Base-by-base conservation (phyloP, 2,888 invertebrate species). In the Epinotia nisella region DNA sequence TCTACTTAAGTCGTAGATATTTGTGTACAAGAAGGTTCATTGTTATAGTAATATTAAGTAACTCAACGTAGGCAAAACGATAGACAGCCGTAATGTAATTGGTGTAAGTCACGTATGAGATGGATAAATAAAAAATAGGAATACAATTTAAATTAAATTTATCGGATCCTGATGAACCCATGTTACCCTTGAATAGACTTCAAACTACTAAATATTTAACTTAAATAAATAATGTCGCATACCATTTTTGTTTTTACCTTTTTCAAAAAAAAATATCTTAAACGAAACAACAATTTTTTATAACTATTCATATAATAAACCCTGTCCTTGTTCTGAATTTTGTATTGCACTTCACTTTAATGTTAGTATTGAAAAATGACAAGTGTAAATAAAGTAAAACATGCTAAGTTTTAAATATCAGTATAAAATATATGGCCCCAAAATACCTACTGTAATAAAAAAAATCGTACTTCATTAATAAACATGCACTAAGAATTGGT, bases 401-500 rank as follows among this genome's bases (percentile, higher is more conserved):
- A 45, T 68, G 62, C 72, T 29, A 55, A 49, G 1, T 61, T 56
- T 61, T 49, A 60, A 60, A 17, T 35, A 51, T 35, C 1, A 9
- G 0, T 9, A 35, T 35, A 56, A 55, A 56, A 61, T 55, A 45
- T 29, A 21, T n/a, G 3, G 39, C 55, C 45, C 62, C 55, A 56
- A 51, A 58, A 13, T 55, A 62, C 49, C 58, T 62, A 51, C 21
- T 53, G 2, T 49, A 72, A 13, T n/a, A 45, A 17, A 45, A 67
- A 58, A 67, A 11, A 29, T n/a, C 29, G 10, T 35, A 65, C 9
- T 13, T 19, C 21, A 35, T 67, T 13, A 21, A 45, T 24, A 53
- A 53, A 17, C 71, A 71, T 71, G 71, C 71, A 71, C 51, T 71
- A 53, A 51, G 15, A 29, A 66, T 45, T 13, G 13, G 19, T 35